A percentile compares a stretch with the other conserved stretches of the same genome.
These are phyloP conservation scores for Abscondita cerata DNA, from an alignment of 2,888 invertebrate genomes.

Conservation along the genomic window DNA sequence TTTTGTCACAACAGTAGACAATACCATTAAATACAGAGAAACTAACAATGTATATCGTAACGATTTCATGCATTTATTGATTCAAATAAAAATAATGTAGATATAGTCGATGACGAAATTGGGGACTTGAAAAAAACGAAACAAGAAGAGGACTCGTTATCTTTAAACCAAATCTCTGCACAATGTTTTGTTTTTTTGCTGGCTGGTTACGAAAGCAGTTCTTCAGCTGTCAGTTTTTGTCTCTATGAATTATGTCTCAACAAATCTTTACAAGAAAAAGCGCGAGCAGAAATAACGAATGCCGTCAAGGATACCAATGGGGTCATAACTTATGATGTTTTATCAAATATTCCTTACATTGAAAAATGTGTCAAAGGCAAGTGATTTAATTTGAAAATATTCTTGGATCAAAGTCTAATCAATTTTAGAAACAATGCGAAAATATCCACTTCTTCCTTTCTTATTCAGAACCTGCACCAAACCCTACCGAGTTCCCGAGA, in stretches of 20 bases:
- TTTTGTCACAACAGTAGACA: constrained; percentile 51
- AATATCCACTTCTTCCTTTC: constrained; percentile 47
- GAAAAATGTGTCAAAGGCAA: no score
- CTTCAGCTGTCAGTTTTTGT: constrained; percentile 57
- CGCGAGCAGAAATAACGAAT: constrained; percentile 54
- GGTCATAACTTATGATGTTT: no score
- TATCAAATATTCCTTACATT: no score
- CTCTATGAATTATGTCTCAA: constrained; percentile 62
- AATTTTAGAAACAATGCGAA: constrained; percentile 50
- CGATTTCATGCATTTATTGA: constrained; percentile 61
- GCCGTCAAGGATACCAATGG: not conserved
- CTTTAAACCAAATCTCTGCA: constrained; percentile 36
- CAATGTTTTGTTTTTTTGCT: constrained; percentile 46
- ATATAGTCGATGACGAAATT: constrained; percentile 24
- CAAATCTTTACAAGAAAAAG: constrained; percentile 56
- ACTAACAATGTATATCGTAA: constrained; percentile 59
- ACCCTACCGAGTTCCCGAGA: constrained; percentile 36
- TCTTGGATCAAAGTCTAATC: no score
- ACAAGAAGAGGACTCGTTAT: no score
- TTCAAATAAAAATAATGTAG: constrained; percentile 11
- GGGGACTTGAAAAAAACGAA: constrained; percentile 4
- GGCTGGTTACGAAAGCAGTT: constrained; percentile 56
- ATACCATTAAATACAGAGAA: constrained; percentile 59
- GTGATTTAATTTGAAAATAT: no score
- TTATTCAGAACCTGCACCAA: constrained; percentile 36